Evolutionary conservation across 1,140 invertebrate genomes (phyloP).

Genomic region (Protaetia brevitarsis): DNA sequence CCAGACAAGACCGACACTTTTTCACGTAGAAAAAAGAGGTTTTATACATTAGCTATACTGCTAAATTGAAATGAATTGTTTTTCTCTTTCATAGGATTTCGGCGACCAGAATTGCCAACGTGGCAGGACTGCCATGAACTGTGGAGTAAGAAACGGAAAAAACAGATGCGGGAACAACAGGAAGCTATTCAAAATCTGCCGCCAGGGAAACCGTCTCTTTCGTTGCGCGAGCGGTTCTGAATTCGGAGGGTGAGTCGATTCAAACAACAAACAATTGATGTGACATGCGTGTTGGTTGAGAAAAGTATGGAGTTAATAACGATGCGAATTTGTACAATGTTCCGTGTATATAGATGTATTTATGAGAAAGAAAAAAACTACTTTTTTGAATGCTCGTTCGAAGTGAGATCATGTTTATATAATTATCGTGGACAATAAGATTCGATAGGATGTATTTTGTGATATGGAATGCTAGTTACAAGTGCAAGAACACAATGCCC

Average conservation of each 20-base stretch:
- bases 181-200: slow-evolving; percentile 54
- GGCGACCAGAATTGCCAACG: slow-evolving; percentile 78
- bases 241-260: slow-evolving; percentile 56
- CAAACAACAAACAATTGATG: background rate
- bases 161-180: slow-evolving; percentile 76
- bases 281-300: background rate
- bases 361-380: background rate
- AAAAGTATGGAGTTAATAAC: background rate
- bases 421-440: background rate
- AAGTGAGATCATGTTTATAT: background rate
- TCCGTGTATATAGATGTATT: slow-evolving; percentile 10
- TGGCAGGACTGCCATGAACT: slow-evolving; percentile 99
- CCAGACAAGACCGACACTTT: no score
- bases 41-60: no score
- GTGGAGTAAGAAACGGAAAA: slow-evolving; percentile 91
- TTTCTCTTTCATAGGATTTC: slow-evolving; percentile 63
- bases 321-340: background rate
- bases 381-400: background rate
- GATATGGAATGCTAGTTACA: slow-evolving; percentile 12
- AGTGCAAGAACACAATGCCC: background rate
- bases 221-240: slow-evolving; percentile 47
- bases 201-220: slow-evolving; percentile 46
- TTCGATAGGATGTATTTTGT: background rate
- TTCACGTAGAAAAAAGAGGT: no score
- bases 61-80: background rate